Conservation (phyloP, 2,888 invertebrate genomes). For the Microctonus brassicae region DNA sequence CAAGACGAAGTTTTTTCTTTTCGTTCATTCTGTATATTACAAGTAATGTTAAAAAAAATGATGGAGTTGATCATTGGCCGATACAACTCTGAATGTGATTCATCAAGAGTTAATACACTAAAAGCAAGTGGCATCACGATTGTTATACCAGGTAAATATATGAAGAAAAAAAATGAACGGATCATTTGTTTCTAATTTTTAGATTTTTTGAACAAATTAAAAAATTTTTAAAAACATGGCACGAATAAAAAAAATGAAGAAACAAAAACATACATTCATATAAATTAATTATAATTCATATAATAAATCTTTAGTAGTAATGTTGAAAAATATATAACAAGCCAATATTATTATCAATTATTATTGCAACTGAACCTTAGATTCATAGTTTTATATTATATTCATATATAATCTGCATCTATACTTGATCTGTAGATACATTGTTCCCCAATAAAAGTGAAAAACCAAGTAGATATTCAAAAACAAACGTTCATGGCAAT, state of each 20-base stretch:
- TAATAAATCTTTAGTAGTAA: not conserved
- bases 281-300: not conserved
- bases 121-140: constrained; percentile 13
- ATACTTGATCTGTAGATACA: too few relatives aligned
- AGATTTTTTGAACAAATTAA: constrained; percentile 1
- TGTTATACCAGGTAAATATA: constrained; percentile 25
- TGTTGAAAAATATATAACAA: not conserved
- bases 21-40: not conserved
- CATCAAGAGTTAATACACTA: constrained; percentile 5
- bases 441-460: not conserved
- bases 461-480: not conserved
- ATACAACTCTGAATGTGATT: constrained; percentile 33
- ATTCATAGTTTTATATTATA: not conserved
- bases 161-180: not conserved
- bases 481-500: not conserved
- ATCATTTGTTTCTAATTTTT: too few relatives aligned
- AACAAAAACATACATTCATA: not conserved
- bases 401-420: too few relatives aligned
- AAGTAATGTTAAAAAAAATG: constrained; percentile 21
- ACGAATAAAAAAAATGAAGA: not conserved
- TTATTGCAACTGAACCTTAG: not conserved
- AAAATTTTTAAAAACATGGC: not conserved
- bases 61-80: constrained; percentile 20
- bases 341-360: not conserved
- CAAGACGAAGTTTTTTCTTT: constrained; percentile 35